These are phyloP conservation scores for Coregonus ussuriensis DNA, from an alignment of 2,797 vertebrate species.

Conservation along the genomic window DNA sequence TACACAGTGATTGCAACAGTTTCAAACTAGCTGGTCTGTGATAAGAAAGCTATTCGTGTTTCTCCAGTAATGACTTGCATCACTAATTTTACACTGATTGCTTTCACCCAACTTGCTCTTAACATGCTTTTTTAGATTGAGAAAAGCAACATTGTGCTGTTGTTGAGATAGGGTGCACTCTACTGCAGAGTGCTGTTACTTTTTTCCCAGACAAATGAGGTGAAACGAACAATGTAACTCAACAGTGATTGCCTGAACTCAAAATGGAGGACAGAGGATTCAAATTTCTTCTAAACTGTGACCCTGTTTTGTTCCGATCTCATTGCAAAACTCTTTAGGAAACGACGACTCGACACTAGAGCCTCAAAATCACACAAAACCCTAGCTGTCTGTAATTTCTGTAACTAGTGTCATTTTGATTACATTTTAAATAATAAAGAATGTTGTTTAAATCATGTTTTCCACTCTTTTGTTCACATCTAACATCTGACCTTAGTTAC, in stretches of 20 bases:
- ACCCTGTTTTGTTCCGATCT: conserved; percentile 48
- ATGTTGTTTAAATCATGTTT: conserved; percentile 56
- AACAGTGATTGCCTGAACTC: conserved; percentile 27
- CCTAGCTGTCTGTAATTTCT: conserved; percentile 73
- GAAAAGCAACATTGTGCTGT: conserved; percentile 40
- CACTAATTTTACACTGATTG: conserved; percentile 49
- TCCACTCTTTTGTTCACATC: neutral
- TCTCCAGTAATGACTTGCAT: conserved; percentile 39
- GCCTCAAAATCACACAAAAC: conserved; percentile 59
- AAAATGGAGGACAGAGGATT: conserved; percentile 19
- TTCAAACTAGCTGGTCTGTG: conserved; percentile 21
- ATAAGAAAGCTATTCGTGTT: conserved; percentile 19
- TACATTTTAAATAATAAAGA: conserved; percentile 78
- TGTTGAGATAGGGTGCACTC: conserved; percentile 26
- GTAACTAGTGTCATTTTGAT: conserved; percentile 79
- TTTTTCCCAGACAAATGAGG: conserved; percentile 32
- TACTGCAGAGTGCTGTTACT: conserved; percentile 35
- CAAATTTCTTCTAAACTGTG: conserved; percentile 27
- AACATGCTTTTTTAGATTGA: conserved; percentile 33
- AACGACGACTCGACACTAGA: conserved; percentile 11
- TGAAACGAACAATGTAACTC: conserved; percentile 29
- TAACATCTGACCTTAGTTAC: neutral
- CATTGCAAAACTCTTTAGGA: conserved; percentile 48
- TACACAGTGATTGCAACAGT: conserved; percentile 3
- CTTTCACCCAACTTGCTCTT: conserved; percentile 43